Conservation (phyloP, 2,888 invertebrate genomes). For the Nemurella pictetii region DNA sequence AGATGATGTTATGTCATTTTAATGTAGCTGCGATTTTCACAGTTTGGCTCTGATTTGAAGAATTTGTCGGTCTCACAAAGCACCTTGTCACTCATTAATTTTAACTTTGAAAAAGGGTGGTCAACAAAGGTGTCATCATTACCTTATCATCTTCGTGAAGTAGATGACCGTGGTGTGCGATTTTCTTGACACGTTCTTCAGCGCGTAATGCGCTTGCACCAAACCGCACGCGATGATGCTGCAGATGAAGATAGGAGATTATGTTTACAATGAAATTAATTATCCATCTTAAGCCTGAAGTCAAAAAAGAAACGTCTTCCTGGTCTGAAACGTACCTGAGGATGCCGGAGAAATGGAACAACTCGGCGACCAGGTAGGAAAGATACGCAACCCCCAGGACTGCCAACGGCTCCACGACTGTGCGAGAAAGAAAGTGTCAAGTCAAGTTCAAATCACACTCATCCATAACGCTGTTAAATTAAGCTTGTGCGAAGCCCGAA, state of each 20-base stretch:
- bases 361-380: conserved; percentile 62
- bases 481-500: background rate
- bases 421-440: background rate
- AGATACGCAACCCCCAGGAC: conserved; percentile 44
- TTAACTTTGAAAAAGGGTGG: too few species aligned
- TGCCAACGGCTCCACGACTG: background rate
- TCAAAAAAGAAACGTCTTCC: background rate
- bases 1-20: background rate
- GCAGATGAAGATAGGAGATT: conserved; percentile 41
- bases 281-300: too few species aligned
- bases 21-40: background rate
- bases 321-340: too few species aligned
- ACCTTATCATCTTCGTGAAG: conserved; percentile 53
- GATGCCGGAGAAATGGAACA: conserved; percentile 64
- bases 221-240: conserved; percentile 65
- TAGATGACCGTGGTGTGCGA: conserved; percentile 64
- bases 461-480: too few species aligned
- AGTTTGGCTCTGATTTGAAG: too few species aligned
- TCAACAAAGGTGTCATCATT: background rate
- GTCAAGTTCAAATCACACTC: background rate
- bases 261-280: background rate
- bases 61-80: too few species aligned
- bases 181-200: conserved; percentile 61
- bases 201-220: conserved; percentile 63
- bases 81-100: too few species aligned